A percentile compares a stretch with the other conserved stretches of the same genome.
Evolutionary conservation across 2,888 invertebrate species (phyloP).

Genomic region (Drosophila mimica): DNA sequence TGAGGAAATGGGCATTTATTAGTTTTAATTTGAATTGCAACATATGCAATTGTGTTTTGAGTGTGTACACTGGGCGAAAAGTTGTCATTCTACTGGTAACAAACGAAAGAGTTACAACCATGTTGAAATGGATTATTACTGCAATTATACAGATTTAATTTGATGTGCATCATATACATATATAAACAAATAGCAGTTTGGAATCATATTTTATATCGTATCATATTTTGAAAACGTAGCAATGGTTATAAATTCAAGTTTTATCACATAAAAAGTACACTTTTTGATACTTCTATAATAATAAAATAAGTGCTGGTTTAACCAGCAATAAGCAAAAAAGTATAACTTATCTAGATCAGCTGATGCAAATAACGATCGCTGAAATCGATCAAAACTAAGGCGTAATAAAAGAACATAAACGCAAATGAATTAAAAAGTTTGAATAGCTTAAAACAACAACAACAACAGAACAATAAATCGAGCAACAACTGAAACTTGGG

Average conservation of each 20-base stretch:
- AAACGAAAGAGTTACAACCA: background rate
- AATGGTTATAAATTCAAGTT: background rate
- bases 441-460: background rate
- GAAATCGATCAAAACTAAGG: slow-evolving; percentile 16
- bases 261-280: background rate
- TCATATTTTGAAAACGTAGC: too few species aligned
- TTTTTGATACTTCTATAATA: background rate
- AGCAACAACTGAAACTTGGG: slow-evolving; percentile 26
- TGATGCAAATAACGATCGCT: background rate
- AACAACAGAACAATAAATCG: slow-evolving; percentile 6
- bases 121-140: background rate
- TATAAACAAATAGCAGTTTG: background rate
- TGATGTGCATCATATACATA: background rate
- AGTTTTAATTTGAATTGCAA: background rate
- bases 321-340: background rate
- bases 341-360: background rate
- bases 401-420: slow-evolving; percentile 5
- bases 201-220: too few species aligned
- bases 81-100: background rate
- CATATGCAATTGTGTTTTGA: background rate
- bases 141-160: background rate
- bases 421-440: slow-evolving; percentile 9
- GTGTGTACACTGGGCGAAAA: background rate
- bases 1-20: background rate
- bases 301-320: background rate